Evolutionary conservation across 2,888 invertebrate genomes (phyloP).

Genomic region (Patella depressa): DNA sequence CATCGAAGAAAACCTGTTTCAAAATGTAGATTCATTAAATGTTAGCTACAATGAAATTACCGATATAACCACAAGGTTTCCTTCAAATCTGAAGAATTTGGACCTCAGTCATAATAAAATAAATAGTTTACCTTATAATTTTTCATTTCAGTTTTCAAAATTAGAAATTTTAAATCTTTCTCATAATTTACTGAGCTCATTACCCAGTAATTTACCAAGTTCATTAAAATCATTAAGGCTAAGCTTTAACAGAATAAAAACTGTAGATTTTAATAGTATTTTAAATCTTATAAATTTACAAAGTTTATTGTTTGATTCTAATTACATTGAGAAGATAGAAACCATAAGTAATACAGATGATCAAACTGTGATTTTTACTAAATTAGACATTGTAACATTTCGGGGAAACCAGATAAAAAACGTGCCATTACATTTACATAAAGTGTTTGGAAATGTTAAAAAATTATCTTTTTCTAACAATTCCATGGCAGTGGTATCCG

Average conservation of each 20-base stretch:
- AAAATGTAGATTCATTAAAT: too few species aligned
- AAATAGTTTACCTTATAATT: background rate
- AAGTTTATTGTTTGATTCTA: slow-evolving; percentile 22
- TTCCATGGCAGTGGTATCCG: slow-evolving; percentile 17
- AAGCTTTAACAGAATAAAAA: slow-evolving; percentile 22
- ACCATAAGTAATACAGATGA: background rate
- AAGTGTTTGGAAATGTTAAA: slow-evolving; percentile 17
- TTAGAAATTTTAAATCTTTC: slow-evolving; percentile 32
- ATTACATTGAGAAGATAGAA: slow-evolving; percentile 14
- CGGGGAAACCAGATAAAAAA: slow-evolving; percentile 22
- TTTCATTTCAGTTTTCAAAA: slow-evolving; percentile 6
- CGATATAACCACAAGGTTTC: background rate
- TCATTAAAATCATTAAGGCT: slow-evolving; percentile 24
- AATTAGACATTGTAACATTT: slow-evolving; percentile 22
- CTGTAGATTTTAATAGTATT: slow-evolving; percentile 15
- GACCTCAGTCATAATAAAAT: slow-evolving; percentile 32
- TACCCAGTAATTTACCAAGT: slow-evolving; percentile 24
- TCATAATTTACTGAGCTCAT: slow-evolving; percentile 30
- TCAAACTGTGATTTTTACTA: slow-evolving; percentile 9
- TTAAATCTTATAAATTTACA: slow-evolving; percentile 13
- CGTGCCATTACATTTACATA: slow-evolving; percentile 13
- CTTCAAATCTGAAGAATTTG: slow-evolving; percentile 17
- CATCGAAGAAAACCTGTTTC: too few species aligned
- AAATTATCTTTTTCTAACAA: slow-evolving; percentile 34
- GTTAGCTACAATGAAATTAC: too few species aligned